Evolutionary conservation across 1,140 invertebrate genomes (phyloP).

Genomic region (Neuroterus valhalla): DNA sequence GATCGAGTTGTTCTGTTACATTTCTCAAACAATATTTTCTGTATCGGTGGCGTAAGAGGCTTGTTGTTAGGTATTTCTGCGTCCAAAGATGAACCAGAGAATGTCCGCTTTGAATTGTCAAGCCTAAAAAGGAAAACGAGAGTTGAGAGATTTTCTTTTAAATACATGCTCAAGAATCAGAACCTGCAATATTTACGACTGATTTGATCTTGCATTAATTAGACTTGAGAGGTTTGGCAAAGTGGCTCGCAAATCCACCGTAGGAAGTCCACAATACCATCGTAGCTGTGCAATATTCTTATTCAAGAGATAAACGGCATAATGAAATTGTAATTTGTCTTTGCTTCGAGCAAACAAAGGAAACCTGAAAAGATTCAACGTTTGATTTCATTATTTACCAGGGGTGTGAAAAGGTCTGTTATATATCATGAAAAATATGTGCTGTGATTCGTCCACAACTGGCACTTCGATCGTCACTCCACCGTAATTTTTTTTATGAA

Average conservation of each 20-base stretch:
- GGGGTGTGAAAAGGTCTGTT: too few species aligned
- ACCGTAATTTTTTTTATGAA: too few species aligned
- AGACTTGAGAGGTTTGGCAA: slow-evolving; percentile 83
- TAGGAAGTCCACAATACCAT: slow-evolving; percentile 83
- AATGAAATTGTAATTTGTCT: slow-evolving; percentile 84
- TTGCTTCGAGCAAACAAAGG: slow-evolving; percentile 86
- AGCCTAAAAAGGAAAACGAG: slow-evolving; percentile 58
- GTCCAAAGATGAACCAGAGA: slow-evolving; percentile 73
- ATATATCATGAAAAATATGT: too few species aligned
- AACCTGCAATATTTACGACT: slow-evolving; percentile 58
- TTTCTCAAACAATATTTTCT: slow-evolving; percentile 69
- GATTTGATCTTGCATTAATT: slow-evolving; percentile 74
- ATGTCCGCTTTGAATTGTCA: slow-evolving; percentile 71
- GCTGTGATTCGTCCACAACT: too few species aligned
- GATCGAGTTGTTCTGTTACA: slow-evolving; percentile 63
- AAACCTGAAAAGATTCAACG: slow-evolving; percentile 77
- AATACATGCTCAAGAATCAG: background rate
- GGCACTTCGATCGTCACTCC: too few species aligned
- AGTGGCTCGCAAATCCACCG: slow-evolving; percentile 83
- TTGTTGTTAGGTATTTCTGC: slow-evolving; percentile 63
- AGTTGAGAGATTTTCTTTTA: slow-evolving; percentile 15
- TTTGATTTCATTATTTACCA: too few species aligned
- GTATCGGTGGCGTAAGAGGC: slow-evolving; percentile 64
- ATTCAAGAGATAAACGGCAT: slow-evolving; percentile 90
- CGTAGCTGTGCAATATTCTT: slow-evolving; percentile 91